Percentiles rank a stretch among this genome's conserved stretches.
phyloP scores from a whole-genome alignment of 2,888 invertebrate genomes.

The Laothoe populi region DNA sequence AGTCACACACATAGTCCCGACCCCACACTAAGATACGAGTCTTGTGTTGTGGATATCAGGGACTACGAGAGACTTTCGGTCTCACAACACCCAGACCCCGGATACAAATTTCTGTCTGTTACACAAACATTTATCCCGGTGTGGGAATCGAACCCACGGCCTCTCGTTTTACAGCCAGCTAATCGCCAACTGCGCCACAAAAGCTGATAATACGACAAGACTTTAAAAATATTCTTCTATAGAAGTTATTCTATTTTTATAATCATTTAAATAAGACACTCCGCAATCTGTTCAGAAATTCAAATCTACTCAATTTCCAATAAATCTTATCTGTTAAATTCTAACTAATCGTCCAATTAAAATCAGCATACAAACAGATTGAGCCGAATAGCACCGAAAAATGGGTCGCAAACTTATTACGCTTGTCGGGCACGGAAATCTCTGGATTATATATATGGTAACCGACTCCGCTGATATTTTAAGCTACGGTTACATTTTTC shows the following conservation, averaged over 20 bases:
- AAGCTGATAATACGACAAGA: neutral
- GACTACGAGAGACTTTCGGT: no score
- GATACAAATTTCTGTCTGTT: no score
- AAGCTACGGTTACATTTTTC: constrained; percentile 34
- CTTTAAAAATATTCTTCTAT: neutral
- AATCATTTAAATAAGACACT: neutral
- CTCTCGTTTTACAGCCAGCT: no score
- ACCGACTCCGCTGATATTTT: constrained; percentile 38
- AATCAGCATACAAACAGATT: constrained; percentile 45
- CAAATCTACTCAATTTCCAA: neutral
- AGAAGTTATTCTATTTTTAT: neutral
- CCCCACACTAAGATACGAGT: no score
- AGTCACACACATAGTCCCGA: no score
- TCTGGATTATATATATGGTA: constrained; percentile 40
- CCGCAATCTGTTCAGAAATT: neutral
- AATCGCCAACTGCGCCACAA: no score
- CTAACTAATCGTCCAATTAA: constrained; percentile 28
- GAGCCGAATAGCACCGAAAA: constrained; percentile 39
- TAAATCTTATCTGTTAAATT: neutral
- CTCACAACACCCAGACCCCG: no score
- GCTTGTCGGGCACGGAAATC: constrained; percentile 41
- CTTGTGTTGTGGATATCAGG: no score
- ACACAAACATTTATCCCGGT: no score
- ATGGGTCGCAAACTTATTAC: constrained; percentile 47
- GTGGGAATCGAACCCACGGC: no score